These are phyloP conservation scores for Serranus cabrilla DNA, from an alignment of 2,797 vertebrate species.

Conservation along the genomic window DNA sequence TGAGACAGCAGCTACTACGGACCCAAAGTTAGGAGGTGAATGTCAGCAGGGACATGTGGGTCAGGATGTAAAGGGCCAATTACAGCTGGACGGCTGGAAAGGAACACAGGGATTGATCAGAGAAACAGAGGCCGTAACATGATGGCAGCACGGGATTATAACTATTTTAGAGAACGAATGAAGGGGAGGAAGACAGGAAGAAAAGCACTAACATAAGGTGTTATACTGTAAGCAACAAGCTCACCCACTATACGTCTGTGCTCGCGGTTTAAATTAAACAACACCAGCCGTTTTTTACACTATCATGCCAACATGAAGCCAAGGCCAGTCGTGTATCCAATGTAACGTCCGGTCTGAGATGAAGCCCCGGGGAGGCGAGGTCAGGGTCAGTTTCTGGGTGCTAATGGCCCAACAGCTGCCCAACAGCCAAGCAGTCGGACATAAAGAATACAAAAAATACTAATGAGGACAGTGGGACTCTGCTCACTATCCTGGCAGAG, in stretches of 20 bases:
- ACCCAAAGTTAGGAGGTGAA: conserved; percentile 13
- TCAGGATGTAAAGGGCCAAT: conserved; percentile 50
- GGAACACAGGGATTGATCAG: conserved; percentile 27
- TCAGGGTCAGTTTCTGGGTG: too few species aligned
- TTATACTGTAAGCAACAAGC: conserved; percentile 25
- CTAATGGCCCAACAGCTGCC: too few species aligned
- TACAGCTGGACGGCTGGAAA: conserved; percentile 46
- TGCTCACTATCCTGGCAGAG: too few species aligned
- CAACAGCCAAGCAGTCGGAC: too few species aligned
- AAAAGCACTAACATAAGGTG: conserved; percentile 20
- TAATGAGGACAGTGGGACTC: too few species aligned
- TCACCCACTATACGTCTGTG: conserved; percentile 1
- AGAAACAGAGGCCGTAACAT: conserved; percentile 30
- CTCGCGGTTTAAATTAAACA: conserved; percentile 40
- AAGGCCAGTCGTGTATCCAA: too few species aligned
- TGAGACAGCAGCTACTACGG: conserved; percentile 12
- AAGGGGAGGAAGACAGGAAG: background rate
- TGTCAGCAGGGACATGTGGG: conserved; percentile 28
- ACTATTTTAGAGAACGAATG: conserved; percentile 38
- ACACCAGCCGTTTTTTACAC: background rate
- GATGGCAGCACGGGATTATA: conserved; percentile 23
- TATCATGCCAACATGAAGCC: too few species aligned
- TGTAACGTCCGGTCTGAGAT: too few species aligned
- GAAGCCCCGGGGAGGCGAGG: too few species aligned
- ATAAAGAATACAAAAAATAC: too few species aligned